phyloP scores from a whole-genome alignment of 1,140 invertebrate species.

The Papilio xuthus region DNA sequence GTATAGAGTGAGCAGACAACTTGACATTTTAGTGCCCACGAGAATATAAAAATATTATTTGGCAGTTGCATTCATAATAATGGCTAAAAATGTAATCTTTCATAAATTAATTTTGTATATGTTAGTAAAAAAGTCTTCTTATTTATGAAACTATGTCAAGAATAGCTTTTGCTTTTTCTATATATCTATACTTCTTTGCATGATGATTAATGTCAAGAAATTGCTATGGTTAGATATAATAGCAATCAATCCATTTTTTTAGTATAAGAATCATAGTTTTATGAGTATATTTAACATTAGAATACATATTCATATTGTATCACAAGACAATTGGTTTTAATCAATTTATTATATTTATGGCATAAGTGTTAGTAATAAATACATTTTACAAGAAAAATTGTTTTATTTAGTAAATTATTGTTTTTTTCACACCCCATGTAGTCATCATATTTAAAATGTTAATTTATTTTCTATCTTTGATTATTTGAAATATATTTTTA shows the following conservation, averaged over 20 bases:
- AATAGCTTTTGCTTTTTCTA: constrained; percentile 14
- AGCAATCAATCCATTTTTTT: background rate
- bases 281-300: background rate
- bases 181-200: background rate
- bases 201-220: background rate
- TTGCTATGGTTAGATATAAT: background rate
- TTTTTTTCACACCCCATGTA: too few species aligned
- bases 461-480: too few species aligned
- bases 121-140: background rate
- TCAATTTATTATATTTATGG: constrained; percentile 17
- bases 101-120: background rate
- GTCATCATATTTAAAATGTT: too few species aligned
- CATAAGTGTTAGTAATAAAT: constrained; percentile 16
- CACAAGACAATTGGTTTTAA: background rate
- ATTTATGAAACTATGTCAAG: background rate
- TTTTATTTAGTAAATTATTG: background rate
- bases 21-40: background rate
- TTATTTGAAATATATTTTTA: too few species aligned
- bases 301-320: background rate
- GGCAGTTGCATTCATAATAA: background rate
- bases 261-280: background rate
- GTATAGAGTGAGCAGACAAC: background rate
- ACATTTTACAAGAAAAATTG: constrained; percentile 4
- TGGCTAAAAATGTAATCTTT: background rate
- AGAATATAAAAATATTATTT: background rate